These are phyloP conservation scores for Neogale vison DNA, from an alignment of 2,113 vertebrate species.

Conservation along the genomic window DNA sequence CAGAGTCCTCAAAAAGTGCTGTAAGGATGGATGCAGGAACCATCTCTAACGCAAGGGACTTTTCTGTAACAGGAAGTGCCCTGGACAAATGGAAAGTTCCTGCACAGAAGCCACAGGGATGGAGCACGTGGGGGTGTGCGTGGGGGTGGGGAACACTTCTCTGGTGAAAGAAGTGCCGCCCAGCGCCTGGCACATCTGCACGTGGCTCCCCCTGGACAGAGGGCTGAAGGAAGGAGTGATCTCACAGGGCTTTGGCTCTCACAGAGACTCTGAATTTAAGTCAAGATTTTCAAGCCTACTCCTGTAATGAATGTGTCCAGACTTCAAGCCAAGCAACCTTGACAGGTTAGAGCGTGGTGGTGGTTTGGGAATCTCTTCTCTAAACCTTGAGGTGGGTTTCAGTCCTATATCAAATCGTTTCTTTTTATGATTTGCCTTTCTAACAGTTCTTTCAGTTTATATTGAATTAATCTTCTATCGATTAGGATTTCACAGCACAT, in stretches of 20 bases:
- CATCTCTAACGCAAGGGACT: not conserved
- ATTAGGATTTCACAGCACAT: not conserved
- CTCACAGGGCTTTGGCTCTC: not conserved
- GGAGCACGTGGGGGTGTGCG: not conserved
- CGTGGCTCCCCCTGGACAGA: fast-evolving
- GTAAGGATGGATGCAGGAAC: not conserved
- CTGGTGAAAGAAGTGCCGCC: not conserved
- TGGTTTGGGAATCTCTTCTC: not conserved
- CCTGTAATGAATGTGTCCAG: not conserved
- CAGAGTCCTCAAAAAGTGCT: not conserved
- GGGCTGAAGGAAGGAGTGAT: not conserved
- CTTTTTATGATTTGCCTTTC: not conserved
- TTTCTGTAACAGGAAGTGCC: not conserved
- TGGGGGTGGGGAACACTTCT: not conserved
- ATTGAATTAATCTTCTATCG: conserved; percentile 28
- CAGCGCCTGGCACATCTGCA: not conserved
- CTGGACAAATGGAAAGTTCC: not conserved
- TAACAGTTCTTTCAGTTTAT: not conserved
- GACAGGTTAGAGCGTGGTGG: not conserved
- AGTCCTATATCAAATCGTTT: not conserved
- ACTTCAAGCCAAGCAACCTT: not conserved
- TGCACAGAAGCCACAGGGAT: not conserved
- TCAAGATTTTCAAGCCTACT: not conserved
- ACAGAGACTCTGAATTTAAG: not conserved
- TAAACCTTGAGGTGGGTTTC: not conserved